These are phyloP conservation scores for Tragelaphus buxtoni DNA, from an alignment of 2,113 vertebrate genomes.

Conservation along the genomic window DNA sequence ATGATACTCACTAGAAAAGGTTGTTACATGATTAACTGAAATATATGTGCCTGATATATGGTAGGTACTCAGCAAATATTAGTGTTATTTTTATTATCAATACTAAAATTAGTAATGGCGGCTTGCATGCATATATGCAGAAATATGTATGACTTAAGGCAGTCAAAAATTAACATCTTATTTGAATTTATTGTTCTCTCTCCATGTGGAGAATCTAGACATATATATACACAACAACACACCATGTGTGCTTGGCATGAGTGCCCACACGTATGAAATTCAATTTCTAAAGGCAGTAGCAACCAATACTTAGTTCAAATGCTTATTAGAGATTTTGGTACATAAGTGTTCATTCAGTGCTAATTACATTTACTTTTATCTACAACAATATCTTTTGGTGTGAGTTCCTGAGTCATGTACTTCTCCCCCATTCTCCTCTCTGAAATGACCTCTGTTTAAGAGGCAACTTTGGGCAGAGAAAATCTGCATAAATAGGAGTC, in stretches of 20 bases:
- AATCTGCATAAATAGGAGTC: background rate
- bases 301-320: background rate
- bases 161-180: background rate
- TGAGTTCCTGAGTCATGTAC: background rate
- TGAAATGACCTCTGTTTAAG: background rate
- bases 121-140: background rate
- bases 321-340: background rate
- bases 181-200: background rate
- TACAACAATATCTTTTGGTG: background rate
- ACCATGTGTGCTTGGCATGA: background rate
- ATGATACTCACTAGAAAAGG: background rate
- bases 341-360: background rate
- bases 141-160: background rate
- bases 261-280: background rate
- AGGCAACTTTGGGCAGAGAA: background rate
- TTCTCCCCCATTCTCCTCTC: background rate
- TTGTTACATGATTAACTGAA: background rate
- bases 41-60: background rate
- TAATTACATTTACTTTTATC: background rate
- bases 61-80: background rate
- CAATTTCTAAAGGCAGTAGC: background rate
- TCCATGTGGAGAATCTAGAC: background rate
- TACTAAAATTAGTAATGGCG: constrained; percentile 7
- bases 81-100: background rate
- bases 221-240: background rate